These are phyloP conservation scores for Delphinus delphis DNA, from an alignment of 2,113 vertebrate species.

Conservation along the genomic window DNA sequence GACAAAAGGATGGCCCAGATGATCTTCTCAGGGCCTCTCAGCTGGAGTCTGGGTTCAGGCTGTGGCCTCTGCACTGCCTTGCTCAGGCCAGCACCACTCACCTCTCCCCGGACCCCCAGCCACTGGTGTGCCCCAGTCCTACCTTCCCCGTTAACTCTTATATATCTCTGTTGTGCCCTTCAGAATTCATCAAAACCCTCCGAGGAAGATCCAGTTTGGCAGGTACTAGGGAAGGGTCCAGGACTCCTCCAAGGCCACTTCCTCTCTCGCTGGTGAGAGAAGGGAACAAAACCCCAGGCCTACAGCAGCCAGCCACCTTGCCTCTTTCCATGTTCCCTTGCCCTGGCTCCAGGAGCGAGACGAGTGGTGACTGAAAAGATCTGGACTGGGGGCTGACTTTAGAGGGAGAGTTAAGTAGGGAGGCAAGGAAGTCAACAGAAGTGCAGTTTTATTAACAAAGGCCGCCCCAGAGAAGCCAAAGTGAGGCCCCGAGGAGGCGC, in stretches of 20 bases:
- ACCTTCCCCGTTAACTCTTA: background rate
- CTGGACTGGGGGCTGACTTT: background rate
- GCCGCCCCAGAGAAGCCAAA: background rate
- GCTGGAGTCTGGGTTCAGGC: background rate
- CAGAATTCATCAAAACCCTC: background rate
- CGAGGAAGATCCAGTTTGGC: background rate
- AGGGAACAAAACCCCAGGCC: background rate
- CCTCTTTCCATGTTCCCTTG: background rate
- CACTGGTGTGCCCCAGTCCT: background rate
- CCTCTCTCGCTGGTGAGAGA: background rate
- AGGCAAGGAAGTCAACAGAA: slow-evolving; percentile 7
- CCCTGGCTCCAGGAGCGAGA: background rate
- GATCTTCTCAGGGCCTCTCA: background rate
- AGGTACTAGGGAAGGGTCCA: background rate
- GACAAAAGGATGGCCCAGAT: background rate
- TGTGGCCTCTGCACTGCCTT: background rate
- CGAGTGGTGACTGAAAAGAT: background rate
- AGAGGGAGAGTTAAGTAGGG: background rate
- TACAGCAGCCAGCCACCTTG: background rate
- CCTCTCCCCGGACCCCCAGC: background rate
- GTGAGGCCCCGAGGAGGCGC: background rate
- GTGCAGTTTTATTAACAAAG: background rate
- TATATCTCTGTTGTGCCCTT: background rate
- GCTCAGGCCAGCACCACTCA: background rate
- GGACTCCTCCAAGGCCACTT: background rate